Base-by-base conservation (phyloP, 2,888 invertebrate genomes). In the Pycnomerus fuliginosus region DNA sequence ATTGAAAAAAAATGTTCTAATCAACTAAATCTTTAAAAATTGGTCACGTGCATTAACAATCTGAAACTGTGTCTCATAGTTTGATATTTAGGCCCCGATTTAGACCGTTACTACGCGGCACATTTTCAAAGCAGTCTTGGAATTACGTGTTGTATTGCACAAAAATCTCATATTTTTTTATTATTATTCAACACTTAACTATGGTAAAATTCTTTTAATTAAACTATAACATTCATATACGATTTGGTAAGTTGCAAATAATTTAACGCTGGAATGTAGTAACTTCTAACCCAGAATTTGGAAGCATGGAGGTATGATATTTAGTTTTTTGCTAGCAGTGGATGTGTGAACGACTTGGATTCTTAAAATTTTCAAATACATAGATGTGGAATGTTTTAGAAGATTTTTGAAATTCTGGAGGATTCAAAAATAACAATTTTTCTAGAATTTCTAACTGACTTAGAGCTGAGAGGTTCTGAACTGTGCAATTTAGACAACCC, bases 101-200 rank as follows among this genome's bases (percentile, higher is more conserved):
- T 25, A 39, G 24, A 16, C 17, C 24, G 31, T n/a, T 15, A 22
- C 27, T 43, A 25, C 53, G 52, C 61, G 60, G 57, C 60, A 55
- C 59, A 60, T 53, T 58, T 50, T 56, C 60, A 58, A 58, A 58
- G 53, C 64, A 62, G 62, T 64, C 62, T 64, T 55, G 54, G 54
- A 58, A 58, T 59, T 55, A 58, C 58, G 56, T 58, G 52, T 57
- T 55, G 47, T 43, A 51, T 48, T 50, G 44, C 45, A 48, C 44
- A 44, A 44, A 35, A 16, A 43, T 13, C 29, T 41, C 16, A 47
- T 31, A 25, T 7, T 8, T 4, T 25, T 7, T 10, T 8, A 10
- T 46, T 45, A 44, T 48, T 48, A 48, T 37, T 50, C 34, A 44
- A 47, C 43, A 52, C 36, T 37, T 37, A 49, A 33, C 38, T 47